Conservation (phyloP, 92 coral and sea anemone species). For the Meandrina meandrites region DNA sequence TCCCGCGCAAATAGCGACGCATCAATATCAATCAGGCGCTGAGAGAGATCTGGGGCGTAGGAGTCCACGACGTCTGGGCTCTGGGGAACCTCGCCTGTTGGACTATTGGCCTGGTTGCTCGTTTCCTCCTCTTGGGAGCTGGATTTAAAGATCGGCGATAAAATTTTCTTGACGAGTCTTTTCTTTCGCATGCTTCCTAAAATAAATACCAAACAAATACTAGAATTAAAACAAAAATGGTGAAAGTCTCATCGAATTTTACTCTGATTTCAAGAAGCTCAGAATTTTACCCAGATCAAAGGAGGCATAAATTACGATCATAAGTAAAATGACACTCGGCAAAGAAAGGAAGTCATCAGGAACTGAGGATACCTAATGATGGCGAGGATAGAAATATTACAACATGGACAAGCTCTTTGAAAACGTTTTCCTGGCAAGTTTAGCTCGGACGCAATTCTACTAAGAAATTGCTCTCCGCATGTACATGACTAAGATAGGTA, state of each 20-base stretch:
- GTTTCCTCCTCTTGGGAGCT: slow-evolving; percentile 75
- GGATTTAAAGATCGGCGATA: slow-evolving; percentile 93
- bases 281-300: too few relatives aligned
- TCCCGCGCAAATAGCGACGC: slow-evolving; percentile 87
- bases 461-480: too few relatives aligned
- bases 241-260: neutral
- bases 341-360: neutral
- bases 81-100: slow-evolving; percentile 70
- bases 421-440: too few relatives aligned
- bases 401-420: too few relatives aligned
- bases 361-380: too few relatives aligned
- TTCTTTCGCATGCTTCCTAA: slow-evolving; percentile 89
- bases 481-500: too few relatives aligned
- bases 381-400: too few relatives aligned
- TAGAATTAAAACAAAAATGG: neutral
- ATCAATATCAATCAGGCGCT: slow-evolving; percentile 87
- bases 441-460: too few relatives aligned
- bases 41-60: slow-evolving; percentile 66
- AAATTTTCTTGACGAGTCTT: slow-evolving; percentile 86
- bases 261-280: neutral
- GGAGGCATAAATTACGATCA: too few relatives aligned
- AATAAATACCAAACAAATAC: slow-evolving; percentile 3
- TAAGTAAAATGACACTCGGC: neutral
- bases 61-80: slow-evolving; percentile 65
- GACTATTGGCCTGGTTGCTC: slow-evolving; percentile 71